These are phyloP conservation scores for Bujurquina vittata DNA, from an alignment of 2,113 vertebrate genomes.

Conservation along the genomic window DNA sequence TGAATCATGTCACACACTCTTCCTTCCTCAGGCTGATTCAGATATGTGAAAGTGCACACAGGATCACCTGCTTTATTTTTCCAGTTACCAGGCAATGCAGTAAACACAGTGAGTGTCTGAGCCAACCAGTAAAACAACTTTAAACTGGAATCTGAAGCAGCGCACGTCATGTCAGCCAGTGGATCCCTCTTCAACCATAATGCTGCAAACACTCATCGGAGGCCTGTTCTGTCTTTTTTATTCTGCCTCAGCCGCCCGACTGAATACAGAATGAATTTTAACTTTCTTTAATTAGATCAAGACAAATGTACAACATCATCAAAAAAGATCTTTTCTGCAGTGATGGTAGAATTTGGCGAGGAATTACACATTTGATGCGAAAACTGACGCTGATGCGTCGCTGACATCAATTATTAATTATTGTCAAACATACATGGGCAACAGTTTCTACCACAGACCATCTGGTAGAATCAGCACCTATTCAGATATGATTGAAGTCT, in stretches of 20 bases:
- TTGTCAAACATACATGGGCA: too few species aligned
- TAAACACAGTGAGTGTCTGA: neutral
- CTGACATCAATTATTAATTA: too few species aligned
- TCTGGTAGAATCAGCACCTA: neutral
- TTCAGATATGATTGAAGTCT: neutral
- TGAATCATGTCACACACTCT: neutral
- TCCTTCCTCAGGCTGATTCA: neutral
- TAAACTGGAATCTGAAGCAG: slow-evolving; percentile 10
- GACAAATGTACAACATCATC: neutral
- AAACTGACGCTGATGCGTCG: neutral
- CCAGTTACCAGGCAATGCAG: neutral
- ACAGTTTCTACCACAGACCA: neutral
- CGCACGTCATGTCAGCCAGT: neutral
- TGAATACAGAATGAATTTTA: neutral
- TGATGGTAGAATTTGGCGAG: too few species aligned
- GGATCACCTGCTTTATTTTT: neutral
- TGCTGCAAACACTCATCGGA: neutral
- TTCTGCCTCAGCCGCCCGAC: neutral
- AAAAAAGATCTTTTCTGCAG: too few species aligned
- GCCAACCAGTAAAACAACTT: slow-evolving; percentile 8
- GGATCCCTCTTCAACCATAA: neutral
- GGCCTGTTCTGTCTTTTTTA: neutral
- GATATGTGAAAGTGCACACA: neutral
- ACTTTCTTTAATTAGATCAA: neutral
- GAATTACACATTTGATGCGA: neutral